Conservation (phyloP, 2,888 invertebrate species). For the Eulithis testata region DNA sequence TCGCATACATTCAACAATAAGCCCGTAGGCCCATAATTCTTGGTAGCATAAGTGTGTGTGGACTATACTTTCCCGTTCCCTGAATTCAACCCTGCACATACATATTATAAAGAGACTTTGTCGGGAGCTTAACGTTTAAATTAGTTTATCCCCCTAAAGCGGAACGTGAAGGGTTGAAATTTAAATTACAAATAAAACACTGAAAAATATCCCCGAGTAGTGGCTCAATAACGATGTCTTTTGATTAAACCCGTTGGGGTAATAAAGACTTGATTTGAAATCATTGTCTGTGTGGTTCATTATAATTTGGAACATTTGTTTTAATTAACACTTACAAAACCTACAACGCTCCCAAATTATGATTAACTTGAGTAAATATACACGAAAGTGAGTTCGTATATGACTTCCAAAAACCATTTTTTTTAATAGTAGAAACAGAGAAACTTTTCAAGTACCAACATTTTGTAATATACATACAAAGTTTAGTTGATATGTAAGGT, state of each 20-base stretch:
- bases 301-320: slow-evolving; percentile 35
- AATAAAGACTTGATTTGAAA: slow-evolving; percentile 79
- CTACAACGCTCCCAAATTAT: no score
- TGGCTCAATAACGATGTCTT: slow-evolving; percentile 81
- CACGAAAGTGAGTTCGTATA: no score
- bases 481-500: no score
- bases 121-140: slow-evolving; percentile 82
- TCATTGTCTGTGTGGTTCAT: slow-evolving; percentile 59
- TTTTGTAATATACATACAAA: no score
- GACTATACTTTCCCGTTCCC: background rate
- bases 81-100: slow-evolving; percentile 60
- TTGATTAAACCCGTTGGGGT: slow-evolving; percentile 82
- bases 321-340: no score
- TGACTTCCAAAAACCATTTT: no score
- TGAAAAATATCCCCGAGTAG: slow-evolving; percentile 83
- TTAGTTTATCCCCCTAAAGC: slow-evolving; percentile 82
- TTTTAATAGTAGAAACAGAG: no score
- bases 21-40: background rate
- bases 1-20: background rate
- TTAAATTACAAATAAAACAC: slow-evolving; percentile 85
- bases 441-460: no score
- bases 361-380: no score
- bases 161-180: slow-evolving; percentile 81
- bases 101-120: slow-evolving; percentile 79
- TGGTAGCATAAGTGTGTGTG: background rate